Conservation (phyloP, 2,888 invertebrate species). For the Noctua comes region DNA sequence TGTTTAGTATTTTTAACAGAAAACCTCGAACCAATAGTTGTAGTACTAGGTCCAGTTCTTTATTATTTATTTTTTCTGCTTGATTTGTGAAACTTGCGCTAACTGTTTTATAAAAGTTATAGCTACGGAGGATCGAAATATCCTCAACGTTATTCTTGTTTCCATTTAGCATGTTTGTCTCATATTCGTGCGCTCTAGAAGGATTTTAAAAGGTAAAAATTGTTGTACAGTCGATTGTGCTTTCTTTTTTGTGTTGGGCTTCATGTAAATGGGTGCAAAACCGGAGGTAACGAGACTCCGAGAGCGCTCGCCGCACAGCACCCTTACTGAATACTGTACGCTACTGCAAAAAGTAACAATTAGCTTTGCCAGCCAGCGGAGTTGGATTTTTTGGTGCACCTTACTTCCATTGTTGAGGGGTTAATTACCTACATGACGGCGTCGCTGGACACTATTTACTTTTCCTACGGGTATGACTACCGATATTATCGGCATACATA, state of each 20-base stretch:
- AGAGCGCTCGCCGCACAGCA: background rate
- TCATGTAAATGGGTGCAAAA: slow-evolving; percentile 19
- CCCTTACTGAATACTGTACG: background rate
- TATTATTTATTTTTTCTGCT: too few relatives aligned
- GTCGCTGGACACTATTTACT: too few relatives aligned
- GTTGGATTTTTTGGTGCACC: slow-evolving; percentile 8
- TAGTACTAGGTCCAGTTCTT: background rate
- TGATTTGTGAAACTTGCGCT: background rate
- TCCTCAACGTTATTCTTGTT: background rate
- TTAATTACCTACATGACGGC: background rate
- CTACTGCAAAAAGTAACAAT: background rate
- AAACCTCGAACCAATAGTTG: background rate
- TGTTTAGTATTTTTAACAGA: background rate
- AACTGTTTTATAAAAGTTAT: background rate
- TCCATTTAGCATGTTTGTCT: background rate
- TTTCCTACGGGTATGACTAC: background rate
- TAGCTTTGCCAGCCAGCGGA: slow-evolving; percentile 1
- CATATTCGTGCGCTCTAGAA: background rate
- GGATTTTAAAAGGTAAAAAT: background rate
- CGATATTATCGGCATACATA: background rate
- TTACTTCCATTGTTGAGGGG: background rate
- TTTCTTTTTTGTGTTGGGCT: background rate
- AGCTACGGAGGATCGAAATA: background rate
- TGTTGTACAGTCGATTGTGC: background rate
- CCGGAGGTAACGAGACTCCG: background rate